Evolutionary conservation across 1,140 invertebrate genomes (phyloP), one percentile per base, ranked within the genome.

Genomic region (Rhyzopertha dominica): DNA sequence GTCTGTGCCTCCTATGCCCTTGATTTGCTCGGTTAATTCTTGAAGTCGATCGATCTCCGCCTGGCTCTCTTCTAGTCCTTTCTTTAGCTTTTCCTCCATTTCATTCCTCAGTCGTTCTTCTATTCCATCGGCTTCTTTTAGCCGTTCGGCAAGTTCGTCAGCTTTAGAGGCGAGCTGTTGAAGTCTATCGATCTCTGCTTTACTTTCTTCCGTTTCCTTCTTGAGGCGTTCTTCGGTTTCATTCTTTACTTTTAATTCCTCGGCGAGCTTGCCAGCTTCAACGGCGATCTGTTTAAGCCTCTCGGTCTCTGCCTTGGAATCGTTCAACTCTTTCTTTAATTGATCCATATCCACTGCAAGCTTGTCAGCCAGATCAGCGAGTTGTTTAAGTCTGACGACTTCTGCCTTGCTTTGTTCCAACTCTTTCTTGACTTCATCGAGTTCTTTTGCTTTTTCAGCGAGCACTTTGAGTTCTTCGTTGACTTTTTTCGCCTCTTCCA

Each of bases 101-200:
- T 38, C 23, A 23, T 1, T 8, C 28, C 8, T n/a, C n/a, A n/a
- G 8, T 26, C n/a, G 25, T 8, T n/a, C n/a, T 26, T n/a, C 25
- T 26, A 8, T 26, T 26, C 25, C 25, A 26, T n/a, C 8, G 25
- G 25, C 51, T 35, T 50, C 51, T 4, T 58, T 26, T 51, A 61
- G 47, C 24, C 47, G 49, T 26, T 56, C 44, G 7, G 53, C 34
- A 40, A 57, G 57, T 40, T 54, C 53, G 30, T 60, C 58, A 8
- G 29, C 25, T 28, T 48, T 42, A 28, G 47, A 47, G 7, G 51
- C 50, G 14, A 59, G 47, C 9, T 59, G 48, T 29, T 56, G 56
- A 18, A 58, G 40, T 17, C 47, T 43, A 20, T 47, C 37, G 40
- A 58, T 61, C 37, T 58, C 56, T 2, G 16, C 43, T 20, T 50